These are phyloP conservation scores for Tachystola acroxantha DNA, from an alignment of 2,888 invertebrate genomes.

Conservation along the genomic window DNA sequence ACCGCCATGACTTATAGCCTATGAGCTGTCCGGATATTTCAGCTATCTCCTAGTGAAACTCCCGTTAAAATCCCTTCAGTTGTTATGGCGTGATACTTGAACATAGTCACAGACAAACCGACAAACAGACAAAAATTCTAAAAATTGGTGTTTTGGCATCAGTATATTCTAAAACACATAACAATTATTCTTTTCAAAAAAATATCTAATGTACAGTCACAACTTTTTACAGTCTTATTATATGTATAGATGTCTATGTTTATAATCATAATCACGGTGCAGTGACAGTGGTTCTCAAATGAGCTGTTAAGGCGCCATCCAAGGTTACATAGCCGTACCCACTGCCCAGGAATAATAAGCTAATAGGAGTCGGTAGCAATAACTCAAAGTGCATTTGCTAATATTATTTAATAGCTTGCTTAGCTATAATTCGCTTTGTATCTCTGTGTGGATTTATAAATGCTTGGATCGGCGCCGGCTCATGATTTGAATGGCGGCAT, in stretches of 20 bases:
- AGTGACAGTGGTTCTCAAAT: constrained; percentile 6
- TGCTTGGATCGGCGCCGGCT: constrained; percentile 58
- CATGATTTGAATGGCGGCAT: constrained; percentile 58
- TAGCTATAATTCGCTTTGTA: constrained; percentile 49
- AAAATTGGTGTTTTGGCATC: no score
- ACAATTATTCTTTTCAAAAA: no score
- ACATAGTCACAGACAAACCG: no score
- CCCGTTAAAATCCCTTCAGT: no score
- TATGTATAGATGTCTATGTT: constrained; percentile 17
- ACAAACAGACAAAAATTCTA: no score
- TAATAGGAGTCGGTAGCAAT: constrained; percentile 24
- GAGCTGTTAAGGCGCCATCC: constrained; percentile 6
- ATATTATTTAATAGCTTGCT: constrained; percentile 51
- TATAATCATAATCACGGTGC: constrained; percentile 7
- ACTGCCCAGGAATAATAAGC: constrained; percentile 15
- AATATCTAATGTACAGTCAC: no score
- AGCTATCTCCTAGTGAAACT: no score
- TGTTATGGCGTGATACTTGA: no score
- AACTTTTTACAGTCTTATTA: constrained; percentile 30
- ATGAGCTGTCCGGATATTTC: no score
- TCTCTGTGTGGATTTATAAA: constrained; percentile 52
- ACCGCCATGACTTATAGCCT: no score
- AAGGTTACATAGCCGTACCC: constrained; percentile 8
- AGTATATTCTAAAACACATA: no score
- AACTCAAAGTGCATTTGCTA: constrained; percentile 51